Evolutionary conservation across 2,113 vertebrate genomes (phyloP).

Genomic region (Aspidoscelis tigris): DNA sequence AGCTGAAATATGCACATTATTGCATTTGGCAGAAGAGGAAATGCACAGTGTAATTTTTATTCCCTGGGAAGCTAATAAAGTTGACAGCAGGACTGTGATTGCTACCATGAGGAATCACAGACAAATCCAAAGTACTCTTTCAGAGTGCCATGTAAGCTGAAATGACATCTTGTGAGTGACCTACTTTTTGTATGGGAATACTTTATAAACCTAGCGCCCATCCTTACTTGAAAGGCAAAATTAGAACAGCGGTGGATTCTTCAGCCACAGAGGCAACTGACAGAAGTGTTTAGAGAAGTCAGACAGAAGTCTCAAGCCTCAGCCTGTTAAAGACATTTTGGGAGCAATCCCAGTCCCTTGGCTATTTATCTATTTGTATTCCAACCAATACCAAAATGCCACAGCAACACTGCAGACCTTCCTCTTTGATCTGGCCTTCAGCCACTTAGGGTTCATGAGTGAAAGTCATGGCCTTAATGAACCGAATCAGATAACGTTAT

Average conservation of each 20-base stretch:
- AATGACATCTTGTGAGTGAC: conserved; percentile 37
- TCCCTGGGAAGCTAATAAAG: conserved; percentile 62
- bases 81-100: conserved; percentile 61
- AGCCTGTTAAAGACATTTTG: background rate
- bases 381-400: too few species aligned
- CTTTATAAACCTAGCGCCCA: conserved; percentile 7
- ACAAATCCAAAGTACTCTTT: conserved; percentile 59
- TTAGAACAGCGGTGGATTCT: background rate
- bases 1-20: conserved; percentile 54
- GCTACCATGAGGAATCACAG: conserved; percentile 53
- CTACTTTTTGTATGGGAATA: conserved; percentile 6
- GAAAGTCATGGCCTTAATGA: too few species aligned
- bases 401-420: too few species aligned
- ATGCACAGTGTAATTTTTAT: conserved; percentile 58
- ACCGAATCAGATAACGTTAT: too few species aligned
- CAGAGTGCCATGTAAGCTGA: conserved; percentile 29
- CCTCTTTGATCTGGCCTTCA: too few species aligned
- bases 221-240: background rate
- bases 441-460: too few species aligned
- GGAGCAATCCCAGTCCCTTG: background rate
- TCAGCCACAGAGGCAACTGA: background rate
- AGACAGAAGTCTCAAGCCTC: background rate
- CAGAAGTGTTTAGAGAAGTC: background rate
- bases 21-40: conserved; percentile 62
- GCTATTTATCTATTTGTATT: too few species aligned